Conservation (phyloP, 1,140 invertebrate genomes). For the Probaryconus sp. region DNA sequence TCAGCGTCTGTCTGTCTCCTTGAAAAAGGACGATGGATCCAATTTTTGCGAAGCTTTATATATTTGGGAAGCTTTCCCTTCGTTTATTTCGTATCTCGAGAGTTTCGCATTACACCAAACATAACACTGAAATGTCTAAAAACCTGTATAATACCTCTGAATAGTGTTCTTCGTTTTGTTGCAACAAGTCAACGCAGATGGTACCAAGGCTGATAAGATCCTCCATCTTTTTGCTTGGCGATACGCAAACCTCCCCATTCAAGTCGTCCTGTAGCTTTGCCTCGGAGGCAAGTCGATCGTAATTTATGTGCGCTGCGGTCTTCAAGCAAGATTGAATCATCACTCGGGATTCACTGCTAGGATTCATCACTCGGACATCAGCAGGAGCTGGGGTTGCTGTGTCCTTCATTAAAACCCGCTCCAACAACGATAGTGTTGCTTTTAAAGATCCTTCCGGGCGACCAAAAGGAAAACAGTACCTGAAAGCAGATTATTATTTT, state of each 20-base stretch:
- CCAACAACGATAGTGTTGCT: slow-evolving; percentile 95
- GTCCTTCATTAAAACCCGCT: slow-evolving; percentile 99
- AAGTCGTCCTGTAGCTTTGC: slow-evolving; percentile 98
- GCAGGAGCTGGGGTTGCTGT: slow-evolving; percentile 97
- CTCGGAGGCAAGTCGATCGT: slow-evolving; percentile 96
- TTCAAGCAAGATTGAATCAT: slow-evolving; percentile 98
- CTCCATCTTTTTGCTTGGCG: slow-evolving; percentile 94
- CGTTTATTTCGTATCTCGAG: slow-evolving; percentile 74
- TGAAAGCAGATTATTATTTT: slow-evolving; percentile 66
- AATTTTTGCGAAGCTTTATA: slow-evolving; percentile 64
- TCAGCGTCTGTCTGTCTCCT: slow-evolving; percentile 66
- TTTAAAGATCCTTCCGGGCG: slow-evolving; percentile 98
- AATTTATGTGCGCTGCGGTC: slow-evolving; percentile 98
- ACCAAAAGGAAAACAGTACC: slow-evolving; percentile 99
- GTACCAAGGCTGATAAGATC: slow-evolving; percentile 98
- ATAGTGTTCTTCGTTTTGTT: slow-evolving; percentile 99
- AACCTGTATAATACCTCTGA: slow-evolving; percentile 92
- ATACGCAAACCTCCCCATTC: slow-evolving; percentile 87
- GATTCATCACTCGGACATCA: no score
- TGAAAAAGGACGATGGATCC: slow-evolving; percentile 70
- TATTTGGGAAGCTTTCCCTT: slow-evolving; percentile 59
- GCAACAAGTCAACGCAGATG: slow-evolving; percentile 97
- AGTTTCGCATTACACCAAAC: slow-evolving; percentile 65
- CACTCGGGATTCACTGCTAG: slow-evolving; percentile 95
- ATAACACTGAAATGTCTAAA: slow-evolving; percentile 76